Conservation (phyloP, 2,113 vertebrate genomes). For the Channa argus region DNA sequence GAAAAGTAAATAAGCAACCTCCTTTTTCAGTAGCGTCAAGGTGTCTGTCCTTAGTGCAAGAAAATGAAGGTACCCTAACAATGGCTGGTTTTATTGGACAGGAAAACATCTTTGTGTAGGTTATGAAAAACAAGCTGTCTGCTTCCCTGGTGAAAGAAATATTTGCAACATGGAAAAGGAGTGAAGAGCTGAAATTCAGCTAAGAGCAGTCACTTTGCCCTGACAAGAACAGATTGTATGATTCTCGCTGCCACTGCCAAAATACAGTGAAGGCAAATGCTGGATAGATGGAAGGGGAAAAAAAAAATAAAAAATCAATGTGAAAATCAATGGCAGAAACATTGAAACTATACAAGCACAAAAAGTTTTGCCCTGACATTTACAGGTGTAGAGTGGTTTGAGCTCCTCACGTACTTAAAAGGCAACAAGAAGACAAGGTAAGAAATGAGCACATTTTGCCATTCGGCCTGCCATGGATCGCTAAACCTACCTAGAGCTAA, state of each 20-base stretch:
- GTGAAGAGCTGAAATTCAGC: slow-evolving; percentile 14
- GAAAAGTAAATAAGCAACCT: background rate
- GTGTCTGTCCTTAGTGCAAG: background rate
- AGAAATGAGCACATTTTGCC: slow-evolving; percentile 51
- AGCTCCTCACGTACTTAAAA: slow-evolving; percentile 9
- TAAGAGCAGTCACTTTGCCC: slow-evolving; percentile 17
- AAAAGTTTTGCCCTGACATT: slow-evolving; percentile 54
- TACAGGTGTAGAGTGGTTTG: slow-evolving; percentile 24
- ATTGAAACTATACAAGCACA: slow-evolving; percentile 6
- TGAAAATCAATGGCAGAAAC: background rate
- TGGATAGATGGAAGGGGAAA: background rate
- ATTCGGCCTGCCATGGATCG: slow-evolving; percentile 43
- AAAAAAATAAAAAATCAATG: background rate
- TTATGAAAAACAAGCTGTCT: background rate
- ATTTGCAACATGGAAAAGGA: slow-evolving; percentile 14
- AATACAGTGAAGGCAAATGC: background rate
- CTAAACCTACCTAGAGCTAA: slow-evolving; percentile 31
- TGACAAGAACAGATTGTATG: background rate
- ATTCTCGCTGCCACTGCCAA: background rate
- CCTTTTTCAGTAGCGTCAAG: background rate
- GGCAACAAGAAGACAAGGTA: slow-evolving; percentile 25
- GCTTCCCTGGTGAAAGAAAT: slow-evolving; percentile 33
- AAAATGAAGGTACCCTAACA: slow-evolving; percentile 17
- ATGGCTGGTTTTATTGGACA: background rate
- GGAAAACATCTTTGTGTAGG: background rate